phyloP scores from a whole-genome alignment of 2,888 invertebrate genomes.

The Athripsodes cinereus region DNA sequence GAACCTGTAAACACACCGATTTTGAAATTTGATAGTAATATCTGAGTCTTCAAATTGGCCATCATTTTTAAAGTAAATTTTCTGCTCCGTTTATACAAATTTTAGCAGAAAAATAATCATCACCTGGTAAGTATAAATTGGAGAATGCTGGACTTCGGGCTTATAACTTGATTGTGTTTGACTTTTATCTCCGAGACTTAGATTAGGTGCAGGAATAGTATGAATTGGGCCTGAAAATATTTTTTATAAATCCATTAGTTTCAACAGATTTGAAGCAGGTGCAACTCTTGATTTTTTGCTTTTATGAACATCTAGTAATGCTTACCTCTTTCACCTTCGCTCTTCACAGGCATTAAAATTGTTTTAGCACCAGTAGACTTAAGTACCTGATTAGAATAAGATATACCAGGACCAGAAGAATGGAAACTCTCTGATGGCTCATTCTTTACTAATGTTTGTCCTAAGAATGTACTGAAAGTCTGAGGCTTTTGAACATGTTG shows the following conservation, averaged over 20 bases:
- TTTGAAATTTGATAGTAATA: no score
- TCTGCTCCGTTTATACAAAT: no score
- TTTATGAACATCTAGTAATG: neutral
- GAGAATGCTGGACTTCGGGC: neutral
- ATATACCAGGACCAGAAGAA: conserved; percentile 21
- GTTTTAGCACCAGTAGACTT: conserved; percentile 30
- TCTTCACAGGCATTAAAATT: conserved; percentile 30
- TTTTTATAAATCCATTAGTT: neutral
- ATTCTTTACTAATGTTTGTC: neutral
- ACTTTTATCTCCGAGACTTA: conserved; percentile 62
- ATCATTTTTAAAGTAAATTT: no score
- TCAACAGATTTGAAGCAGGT: neutral
- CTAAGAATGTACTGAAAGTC: neutral
- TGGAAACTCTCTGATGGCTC: neutral
- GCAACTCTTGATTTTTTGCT: neutral
- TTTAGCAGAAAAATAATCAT: no score
- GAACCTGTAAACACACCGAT: neutral
- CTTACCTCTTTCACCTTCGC: conserved; percentile 26
- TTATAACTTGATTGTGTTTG: conserved; percentile 25
- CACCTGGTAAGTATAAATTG: conserved; percentile 8
- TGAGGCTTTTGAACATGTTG: neutral
- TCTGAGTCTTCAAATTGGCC: no score
- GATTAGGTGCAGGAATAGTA: conserved; percentile 80
- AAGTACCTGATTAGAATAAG: conserved; percentile 9
- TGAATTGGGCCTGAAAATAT: conserved; percentile 64